Conservation (phyloP, 2,888 invertebrate species). For the Ligdia adustata region DNA sequence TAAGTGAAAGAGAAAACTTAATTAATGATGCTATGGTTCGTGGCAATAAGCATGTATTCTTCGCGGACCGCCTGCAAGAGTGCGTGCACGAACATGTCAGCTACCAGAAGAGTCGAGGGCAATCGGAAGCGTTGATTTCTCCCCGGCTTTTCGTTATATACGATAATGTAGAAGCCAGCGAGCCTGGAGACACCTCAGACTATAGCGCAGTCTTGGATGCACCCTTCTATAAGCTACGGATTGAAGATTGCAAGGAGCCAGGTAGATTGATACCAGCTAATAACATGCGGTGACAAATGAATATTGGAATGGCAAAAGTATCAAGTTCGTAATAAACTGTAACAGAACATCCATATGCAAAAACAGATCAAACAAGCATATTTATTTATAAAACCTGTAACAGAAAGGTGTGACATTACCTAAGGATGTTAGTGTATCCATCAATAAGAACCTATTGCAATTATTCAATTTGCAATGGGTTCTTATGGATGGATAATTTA, state of each 20-base stretch:
- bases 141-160: conserved; percentile 88
- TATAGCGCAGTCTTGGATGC: conserved; percentile 85
- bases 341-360: too few species aligned
- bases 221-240: conserved; percentile 85
- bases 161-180: conserved; percentile 89
- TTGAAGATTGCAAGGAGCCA: conserved; percentile 80
- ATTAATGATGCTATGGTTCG: conserved; percentile 81
- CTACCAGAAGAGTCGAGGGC: conserved; percentile 67
- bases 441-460: too few species aligned
- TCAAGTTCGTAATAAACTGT: too few species aligned
- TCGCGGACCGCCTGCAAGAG: conserved; percentile 88
- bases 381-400: too few species aligned
- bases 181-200: conserved; percentile 84
- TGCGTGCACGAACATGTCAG: conserved; percentile 85
- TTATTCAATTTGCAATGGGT: too few species aligned
- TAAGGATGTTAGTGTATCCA: too few species aligned
- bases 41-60: conserved; percentile 85
- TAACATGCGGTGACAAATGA: too few species aligned
- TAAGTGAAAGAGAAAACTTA: conserved; percentile 72
- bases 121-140: conserved; percentile 83
- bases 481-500: too few species aligned
- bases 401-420: too few species aligned
- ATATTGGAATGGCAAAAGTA: too few species aligned
- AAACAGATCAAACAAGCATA: too few species aligned
- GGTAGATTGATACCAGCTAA: conserved; percentile 52